Base-by-base conservation (phyloP, 2,113 vertebrate genomes). In the Microcebus tavaratra region DNA sequence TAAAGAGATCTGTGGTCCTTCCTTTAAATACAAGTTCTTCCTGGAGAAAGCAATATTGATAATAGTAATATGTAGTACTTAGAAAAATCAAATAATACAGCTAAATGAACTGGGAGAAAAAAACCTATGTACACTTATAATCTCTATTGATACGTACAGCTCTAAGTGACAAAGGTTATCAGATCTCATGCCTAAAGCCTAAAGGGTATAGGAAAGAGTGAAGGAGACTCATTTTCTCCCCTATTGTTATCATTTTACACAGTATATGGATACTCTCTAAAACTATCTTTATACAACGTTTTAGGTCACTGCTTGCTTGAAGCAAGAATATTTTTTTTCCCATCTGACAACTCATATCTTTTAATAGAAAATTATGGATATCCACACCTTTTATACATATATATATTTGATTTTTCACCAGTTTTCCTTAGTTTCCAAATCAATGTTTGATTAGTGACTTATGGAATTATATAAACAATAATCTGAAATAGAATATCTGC, bases 21-120 rank as follows among this genome's bases (percentile, higher is more conserved):
- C 48, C 67, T 98, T 87, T 80, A 63, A 95, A 82, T 87, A 81
- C n/a, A 73, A 86, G 42, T 92, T 93, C 39, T 95, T 96, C 27
- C 50, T 50, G 78, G 84, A 67, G 61, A 82, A 93, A 89, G 9
- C 59, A 73, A 65, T 88, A 55, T 20, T 88, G 15, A 57, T 92
- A 63, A 91, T 83, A 95, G 92, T 75, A 96, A 84, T 70, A 83
- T 3, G 15, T 79, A 75, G 20, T 80, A 91, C 23, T 67, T 92
- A 76, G 80, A 96, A 93, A 91, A 81, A 85, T 87, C 31, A 95
- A 93, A 94, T 96, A 68, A 25, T n/a, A 20, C 23, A 72, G 50
- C 8, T 96, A 36, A 36, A 65, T 67, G 82, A 88, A 39, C 8
- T 72, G 27, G 48, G 13, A 6, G 29, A 6, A 21, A 63, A 72